Conservation (phyloP, 2,888 invertebrate genomes). For the Pandemis corylana region DNA sequence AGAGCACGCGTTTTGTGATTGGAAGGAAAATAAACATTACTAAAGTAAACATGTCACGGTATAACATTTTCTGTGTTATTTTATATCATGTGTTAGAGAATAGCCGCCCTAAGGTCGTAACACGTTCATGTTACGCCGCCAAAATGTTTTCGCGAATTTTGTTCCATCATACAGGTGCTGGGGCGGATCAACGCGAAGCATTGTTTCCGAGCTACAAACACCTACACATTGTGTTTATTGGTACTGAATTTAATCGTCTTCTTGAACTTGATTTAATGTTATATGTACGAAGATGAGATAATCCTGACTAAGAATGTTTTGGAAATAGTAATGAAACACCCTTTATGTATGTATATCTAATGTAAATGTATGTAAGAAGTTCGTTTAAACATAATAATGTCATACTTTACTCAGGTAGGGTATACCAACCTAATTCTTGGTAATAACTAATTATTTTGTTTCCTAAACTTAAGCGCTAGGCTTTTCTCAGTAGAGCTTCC, state of each 20-base stretch:
- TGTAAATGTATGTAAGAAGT: too few species aligned
- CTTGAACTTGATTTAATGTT: constrained; percentile 27
- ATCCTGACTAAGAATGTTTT: too few species aligned
- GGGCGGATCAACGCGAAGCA: constrained; percentile 51
- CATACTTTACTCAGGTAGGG: too few species aligned
- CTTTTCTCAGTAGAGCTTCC: too few species aligned
- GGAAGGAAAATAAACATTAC: background rate
- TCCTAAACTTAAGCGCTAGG: too few species aligned
- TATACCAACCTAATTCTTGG: too few species aligned
- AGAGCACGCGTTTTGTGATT: too few species aligned
- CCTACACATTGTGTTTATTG: constrained; percentile 44
- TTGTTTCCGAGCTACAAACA: constrained; percentile 65
- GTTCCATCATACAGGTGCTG: constrained; percentile 65
- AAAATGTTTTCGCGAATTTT: constrained; percentile 69
- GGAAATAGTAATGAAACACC: too few species aligned
- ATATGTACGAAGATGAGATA: too few species aligned
- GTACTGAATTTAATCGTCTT: constrained; percentile 32
- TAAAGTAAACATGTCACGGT: background rate
- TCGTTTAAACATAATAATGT: too few species aligned
- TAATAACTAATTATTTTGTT: too few species aligned
- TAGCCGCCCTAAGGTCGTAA: constrained; percentile 63
- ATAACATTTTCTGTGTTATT: constrained; percentile 1
- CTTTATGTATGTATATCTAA: too few species aligned
- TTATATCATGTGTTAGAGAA: constrained; percentile 47
- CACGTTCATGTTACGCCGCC: constrained; percentile 68